phyloP scores from a whole-genome alignment of 1,140 invertebrate genomes.

The Caenorhabditis elegans region DNA sequence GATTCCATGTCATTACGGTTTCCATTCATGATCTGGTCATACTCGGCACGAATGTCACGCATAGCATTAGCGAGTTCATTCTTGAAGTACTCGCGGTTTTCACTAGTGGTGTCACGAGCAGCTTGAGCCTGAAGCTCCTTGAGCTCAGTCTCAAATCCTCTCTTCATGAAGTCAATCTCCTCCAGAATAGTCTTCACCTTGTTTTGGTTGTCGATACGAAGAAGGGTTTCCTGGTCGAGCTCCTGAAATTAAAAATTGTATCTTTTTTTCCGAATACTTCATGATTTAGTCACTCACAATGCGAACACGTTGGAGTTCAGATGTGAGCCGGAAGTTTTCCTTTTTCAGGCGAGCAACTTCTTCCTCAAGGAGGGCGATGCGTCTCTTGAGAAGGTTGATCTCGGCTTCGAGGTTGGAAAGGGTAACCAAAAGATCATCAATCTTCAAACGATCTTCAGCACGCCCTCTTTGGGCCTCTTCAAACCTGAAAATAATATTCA shows the following conservation, averaged over 20 bases:
- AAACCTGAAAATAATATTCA: slow-evolving; percentile 40
- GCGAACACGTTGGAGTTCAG: slow-evolving; percentile 54
- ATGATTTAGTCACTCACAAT: slow-evolving; percentile 48
- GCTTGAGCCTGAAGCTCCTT: slow-evolving; percentile 69
- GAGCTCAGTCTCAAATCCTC: slow-evolving; percentile 55
- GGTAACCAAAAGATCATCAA: slow-evolving; percentile 51
- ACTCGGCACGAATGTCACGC: slow-evolving; percentile 70
- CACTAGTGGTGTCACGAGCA: slow-evolving; percentile 69
- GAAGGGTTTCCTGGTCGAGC: slow-evolving; percentile 64
- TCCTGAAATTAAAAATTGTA: not conserved
- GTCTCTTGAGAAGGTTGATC: slow-evolving; percentile 51
- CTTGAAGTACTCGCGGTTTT: slow-evolving; percentile 70
- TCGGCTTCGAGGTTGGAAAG: slow-evolving; percentile 55
- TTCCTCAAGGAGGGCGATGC: slow-evolving; percentile 55
- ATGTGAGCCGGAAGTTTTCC: slow-evolving; percentile 53
- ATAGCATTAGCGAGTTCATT: slow-evolving; percentile 70
- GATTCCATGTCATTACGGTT: slow-evolving; percentile 68
- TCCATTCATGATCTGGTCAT: slow-evolving; percentile 68
- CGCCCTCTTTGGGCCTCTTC: slow-evolving; percentile 52
- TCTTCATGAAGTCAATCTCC: slow-evolving; percentile 62
- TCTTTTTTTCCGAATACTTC: no score
- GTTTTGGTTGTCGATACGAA: slow-evolving; percentile 66
- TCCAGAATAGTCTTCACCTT: slow-evolving; percentile 64
- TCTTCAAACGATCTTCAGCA: slow-evolving; percentile 49
- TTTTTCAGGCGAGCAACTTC: slow-evolving; percentile 54